Evolutionary conservation across 2,888 invertebrate genomes (phyloP).

Genomic region (Apamea anceps): DNA sequence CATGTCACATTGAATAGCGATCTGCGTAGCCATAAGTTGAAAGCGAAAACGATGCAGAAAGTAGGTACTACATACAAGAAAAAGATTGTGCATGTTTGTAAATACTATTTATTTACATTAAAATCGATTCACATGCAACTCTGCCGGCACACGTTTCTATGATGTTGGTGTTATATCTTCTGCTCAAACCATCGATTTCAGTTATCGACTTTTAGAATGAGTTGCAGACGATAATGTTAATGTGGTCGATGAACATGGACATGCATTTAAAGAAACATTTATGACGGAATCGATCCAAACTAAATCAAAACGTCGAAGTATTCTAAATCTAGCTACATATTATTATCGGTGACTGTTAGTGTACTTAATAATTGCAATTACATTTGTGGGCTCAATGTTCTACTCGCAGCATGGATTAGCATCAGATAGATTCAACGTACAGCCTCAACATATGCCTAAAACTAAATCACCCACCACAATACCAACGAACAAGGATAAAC

Average conservation of each 20-base stretch:
- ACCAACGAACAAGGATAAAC: slow-evolving; percentile 84
- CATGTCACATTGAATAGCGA: slow-evolving; percentile 33
- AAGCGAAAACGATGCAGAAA: slow-evolving; percentile 80
- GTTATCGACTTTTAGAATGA: slow-evolving; percentile 61
- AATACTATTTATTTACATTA: slow-evolving; percentile 70
- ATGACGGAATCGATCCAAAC: slow-evolving; percentile 75
- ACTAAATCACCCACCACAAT: slow-evolving; percentile 86
- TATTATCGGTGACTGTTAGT: slow-evolving; percentile 83
- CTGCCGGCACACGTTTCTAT: slow-evolving; percentile 66
- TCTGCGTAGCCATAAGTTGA: slow-evolving; percentile 70
- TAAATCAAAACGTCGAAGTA: slow-evolving; percentile 73
- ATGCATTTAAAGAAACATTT: slow-evolving; percentile 74
- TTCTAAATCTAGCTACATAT: slow-evolving; percentile 75
- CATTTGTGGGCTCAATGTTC: slow-evolving; percentile 89
- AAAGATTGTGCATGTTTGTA: slow-evolving; percentile 70
- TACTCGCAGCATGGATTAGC: slow-evolving; percentile 87
- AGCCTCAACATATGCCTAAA: slow-evolving; percentile 84
- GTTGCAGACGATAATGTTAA: slow-evolving; percentile 76
- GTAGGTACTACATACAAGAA: slow-evolving; percentile 68
- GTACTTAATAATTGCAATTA: slow-evolving; percentile 77
- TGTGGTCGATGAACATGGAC: slow-evolving; percentile 78
- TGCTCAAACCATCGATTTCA: slow-evolving; percentile 74
- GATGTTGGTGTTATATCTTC: slow-evolving; percentile 70
- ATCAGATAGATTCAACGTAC: slow-evolving; percentile 80
- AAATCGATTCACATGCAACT: slow-evolving; percentile 71